phyloP scores from a whole-genome alignment of 2,113 vertebrate genomes.

The Pongo abelii region DNA sequence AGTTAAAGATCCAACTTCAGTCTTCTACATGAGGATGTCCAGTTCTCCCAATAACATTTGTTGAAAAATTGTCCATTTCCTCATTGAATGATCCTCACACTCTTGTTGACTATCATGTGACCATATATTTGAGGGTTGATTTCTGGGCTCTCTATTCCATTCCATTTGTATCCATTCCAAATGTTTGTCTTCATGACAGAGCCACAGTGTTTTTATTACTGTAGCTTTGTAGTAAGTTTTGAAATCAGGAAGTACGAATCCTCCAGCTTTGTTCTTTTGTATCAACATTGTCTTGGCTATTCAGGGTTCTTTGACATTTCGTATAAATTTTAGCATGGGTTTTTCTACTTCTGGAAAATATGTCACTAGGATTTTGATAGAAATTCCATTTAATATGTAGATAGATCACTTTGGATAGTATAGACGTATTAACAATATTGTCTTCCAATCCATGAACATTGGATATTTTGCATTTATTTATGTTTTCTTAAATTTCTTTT shows the following conservation, averaged over 20 bases:
- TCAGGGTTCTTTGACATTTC: background rate
- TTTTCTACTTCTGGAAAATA: background rate
- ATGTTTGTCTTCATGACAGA: background rate
- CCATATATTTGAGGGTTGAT: background rate
- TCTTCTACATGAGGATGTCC: background rate
- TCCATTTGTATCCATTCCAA: background rate
- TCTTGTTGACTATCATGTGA: background rate
- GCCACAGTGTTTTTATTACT: background rate
- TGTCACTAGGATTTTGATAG: background rate
- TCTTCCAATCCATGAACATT: background rate
- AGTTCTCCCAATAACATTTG: background rate
- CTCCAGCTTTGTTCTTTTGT: background rate
- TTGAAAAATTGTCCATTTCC: background rate
- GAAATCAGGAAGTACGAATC: background rate
- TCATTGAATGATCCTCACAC: background rate
- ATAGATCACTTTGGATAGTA: background rate
- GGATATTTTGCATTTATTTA: background rate
- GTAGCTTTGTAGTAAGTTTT: background rate
- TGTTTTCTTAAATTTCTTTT: background rate
- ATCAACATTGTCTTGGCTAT: background rate
- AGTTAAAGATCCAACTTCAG: background rate
- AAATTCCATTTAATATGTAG: background rate
- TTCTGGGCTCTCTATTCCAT: background rate
- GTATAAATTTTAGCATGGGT: too few species aligned
- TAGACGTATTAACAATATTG: background rate